A percentile compares a stretch with the other conserved stretches of the same genome.
phyloP scores from a whole-genome alignment of 2,797 vertebrate species.

The Pachyuromys duprasi region DNA sequence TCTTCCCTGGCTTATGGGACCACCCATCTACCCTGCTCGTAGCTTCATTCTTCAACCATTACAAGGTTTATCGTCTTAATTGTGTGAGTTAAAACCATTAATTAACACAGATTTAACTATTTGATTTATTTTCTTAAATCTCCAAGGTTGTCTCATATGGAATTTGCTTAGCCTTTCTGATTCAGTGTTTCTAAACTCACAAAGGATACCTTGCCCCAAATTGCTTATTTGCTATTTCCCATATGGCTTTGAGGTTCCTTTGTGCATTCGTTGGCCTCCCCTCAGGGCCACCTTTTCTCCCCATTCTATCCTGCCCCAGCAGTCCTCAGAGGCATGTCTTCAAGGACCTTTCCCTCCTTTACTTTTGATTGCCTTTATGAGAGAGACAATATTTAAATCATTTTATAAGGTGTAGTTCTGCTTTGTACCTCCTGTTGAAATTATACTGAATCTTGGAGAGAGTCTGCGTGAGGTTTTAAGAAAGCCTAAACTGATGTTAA shows the following conservation, averaged over 20 bases:
- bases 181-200: slow-evolving; percentile 20
- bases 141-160: slow-evolving; percentile 42
- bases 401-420: neutral
- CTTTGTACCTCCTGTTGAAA: neutral
- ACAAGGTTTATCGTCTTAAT: slow-evolving; percentile 60
- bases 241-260: neutral
- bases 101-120: slow-evolving; percentile 64
- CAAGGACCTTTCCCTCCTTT: neutral
- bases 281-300: neutral
- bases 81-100: slow-evolving; percentile 63
- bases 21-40: neutral
- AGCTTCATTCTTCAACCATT: neutral
- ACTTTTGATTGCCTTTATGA: slow-evolving; percentile 13
- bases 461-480: neutral
- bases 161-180: slow-evolving; percentile 35
- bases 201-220: neutral
- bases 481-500: neutral
- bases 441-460: neutral
- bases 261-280: neutral
- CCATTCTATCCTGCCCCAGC: neutral
- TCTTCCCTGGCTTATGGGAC: neutral
- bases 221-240: neutral
- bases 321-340: neutral
- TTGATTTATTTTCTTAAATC: slow-evolving; percentile 61
- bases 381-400: neutral